These are phyloP conservation scores for Neopelma chrysocephalum DNA, from an alignment of 2,797 vertebrate genomes.

Conservation along the genomic window DNA sequence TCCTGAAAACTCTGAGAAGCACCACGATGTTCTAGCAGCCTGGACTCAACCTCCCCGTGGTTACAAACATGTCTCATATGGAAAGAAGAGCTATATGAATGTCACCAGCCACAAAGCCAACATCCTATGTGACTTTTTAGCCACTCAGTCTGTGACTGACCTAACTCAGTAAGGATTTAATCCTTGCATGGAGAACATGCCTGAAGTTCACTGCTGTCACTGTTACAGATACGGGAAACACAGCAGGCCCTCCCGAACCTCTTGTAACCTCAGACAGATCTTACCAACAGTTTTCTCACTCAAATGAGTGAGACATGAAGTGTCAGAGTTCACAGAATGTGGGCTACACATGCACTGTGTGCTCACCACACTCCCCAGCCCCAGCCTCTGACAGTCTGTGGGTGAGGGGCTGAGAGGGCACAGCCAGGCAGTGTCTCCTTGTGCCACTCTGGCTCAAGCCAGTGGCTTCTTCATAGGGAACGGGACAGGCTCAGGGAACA, in stretches of 20 bases:
- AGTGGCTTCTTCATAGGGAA: not conserved
- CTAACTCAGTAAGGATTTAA: not conserved
- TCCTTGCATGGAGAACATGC: not conserved
- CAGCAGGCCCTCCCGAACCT: not conserved
- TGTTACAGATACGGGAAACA: not conserved
- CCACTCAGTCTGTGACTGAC: not conserved
- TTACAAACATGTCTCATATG: not conserved
- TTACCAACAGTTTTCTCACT: not conserved
- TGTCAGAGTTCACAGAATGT: not conserved
- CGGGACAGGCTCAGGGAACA: not conserved
- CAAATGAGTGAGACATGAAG: not conserved
- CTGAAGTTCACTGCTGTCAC: not conserved
- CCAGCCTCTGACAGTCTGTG: not conserved
- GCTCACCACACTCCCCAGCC: not conserved
- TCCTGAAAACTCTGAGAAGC: not conserved
- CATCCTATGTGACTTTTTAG: not conserved
- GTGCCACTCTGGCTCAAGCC: not conserved
- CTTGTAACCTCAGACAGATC: not conserved
- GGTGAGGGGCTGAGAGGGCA: not conserved
- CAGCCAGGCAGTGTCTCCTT: not conserved
- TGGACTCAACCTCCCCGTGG: not conserved
- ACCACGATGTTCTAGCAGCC: not conserved
- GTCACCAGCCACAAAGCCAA: not conserved
- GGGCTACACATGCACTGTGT: not conserved
- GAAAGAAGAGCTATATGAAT: not conserved